Base-by-base conservation (phyloP, 2,113 vertebrate species). In the Tetraodon nigroviridis region DNA sequence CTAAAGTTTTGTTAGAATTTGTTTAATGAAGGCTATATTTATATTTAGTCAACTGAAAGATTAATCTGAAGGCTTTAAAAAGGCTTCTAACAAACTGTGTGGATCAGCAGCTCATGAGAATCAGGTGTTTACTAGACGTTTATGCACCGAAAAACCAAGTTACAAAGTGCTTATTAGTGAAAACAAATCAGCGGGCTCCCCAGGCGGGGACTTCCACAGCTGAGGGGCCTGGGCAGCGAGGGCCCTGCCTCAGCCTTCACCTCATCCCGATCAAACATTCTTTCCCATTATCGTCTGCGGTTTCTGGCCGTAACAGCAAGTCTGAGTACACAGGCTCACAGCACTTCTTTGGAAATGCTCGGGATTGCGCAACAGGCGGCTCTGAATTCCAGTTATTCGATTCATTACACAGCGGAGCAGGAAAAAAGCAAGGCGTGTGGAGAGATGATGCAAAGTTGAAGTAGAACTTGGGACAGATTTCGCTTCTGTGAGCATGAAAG, bases 311-410 rank as follows among this genome's bases (percentile, higher is more conserved):
- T 59, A 64, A 66, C 57, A 37, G 14, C 45, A 29, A 76, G 48
- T 62, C 47, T 19, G 66, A 68, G 15, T 71, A 41, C 51, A 67
- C 37, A 14, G 5, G 37, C 44, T 46, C 77, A 64, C 73, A n/a
- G 44, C 19, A 5, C 42, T 68, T 54, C 10, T 22, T 24, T 60
- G 60, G 48, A 63, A 60, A 65, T 73, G 70, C 47, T 15, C 2
- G 53, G 1, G n/a, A 29, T 69, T 77, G 40, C 67, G 61, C 50
- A 79, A 76, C 32, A 37, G 32, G 12, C 32, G 51, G 55, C 64
- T 63, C 29, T 29, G 14, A 47, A 21, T 6, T 40, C 49, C 3
- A 49, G 14, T 47, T 1, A 54, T 49, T 16, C 44, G 13, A 19
- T 32, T 55, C 13, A 6, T 2, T 27, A 27, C 1, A 42, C 10